Evolutionary conservation across 2,797 vertebrate species (phyloP).

Genomic region (Geotrypetes seraphini): DNA sequence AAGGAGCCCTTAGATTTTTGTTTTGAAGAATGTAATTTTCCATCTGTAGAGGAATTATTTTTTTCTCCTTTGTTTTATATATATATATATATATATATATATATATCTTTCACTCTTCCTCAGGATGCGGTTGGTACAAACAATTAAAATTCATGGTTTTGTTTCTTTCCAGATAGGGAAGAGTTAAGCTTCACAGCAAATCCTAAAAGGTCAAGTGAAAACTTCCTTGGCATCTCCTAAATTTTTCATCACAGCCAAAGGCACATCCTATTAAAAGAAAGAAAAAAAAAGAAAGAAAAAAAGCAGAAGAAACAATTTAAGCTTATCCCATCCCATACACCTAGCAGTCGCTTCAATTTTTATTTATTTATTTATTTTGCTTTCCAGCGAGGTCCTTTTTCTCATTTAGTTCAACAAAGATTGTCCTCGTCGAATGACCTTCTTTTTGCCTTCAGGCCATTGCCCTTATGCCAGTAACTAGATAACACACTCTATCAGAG

Average conservation of each 20-base stretch:
- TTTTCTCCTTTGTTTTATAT: neutral
- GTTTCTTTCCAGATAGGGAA: conserved; percentile 15
- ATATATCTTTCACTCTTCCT: conserved; percentile 8
- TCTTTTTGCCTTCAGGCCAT: conserved; percentile 75
- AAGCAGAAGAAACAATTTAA: conserved; percentile 62
- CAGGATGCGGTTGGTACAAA: neutral
- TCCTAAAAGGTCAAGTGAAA: conserved; percentile 47
- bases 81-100: too few relatives aligned
- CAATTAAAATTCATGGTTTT: neutral
- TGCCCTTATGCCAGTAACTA: conserved; percentile 98
- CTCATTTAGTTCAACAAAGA: conserved; percentile 91
- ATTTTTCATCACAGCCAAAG: conserved; percentile 49
- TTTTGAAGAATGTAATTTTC: neutral
- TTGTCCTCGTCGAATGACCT: conserved; percentile 95
- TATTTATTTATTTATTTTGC: conserved; percentile 47
- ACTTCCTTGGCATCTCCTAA: conserved; percentile 41
- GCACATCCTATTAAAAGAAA: conserved; percentile 53
- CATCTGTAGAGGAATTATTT: neutral
- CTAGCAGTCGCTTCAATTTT: conserved; percentile 66
- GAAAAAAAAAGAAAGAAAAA: neutral
- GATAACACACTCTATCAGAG: conserved; percentile 99
- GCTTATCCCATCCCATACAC: conserved; percentile 66
- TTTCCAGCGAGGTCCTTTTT: conserved; percentile 68
- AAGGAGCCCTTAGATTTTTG: too few relatives aligned
- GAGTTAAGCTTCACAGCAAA: conserved; percentile 50